These are phyloP conservation scores for Agonopterix arenella DNA, from an alignment of 2,888 invertebrate species.

Conservation along the genomic window DNA sequence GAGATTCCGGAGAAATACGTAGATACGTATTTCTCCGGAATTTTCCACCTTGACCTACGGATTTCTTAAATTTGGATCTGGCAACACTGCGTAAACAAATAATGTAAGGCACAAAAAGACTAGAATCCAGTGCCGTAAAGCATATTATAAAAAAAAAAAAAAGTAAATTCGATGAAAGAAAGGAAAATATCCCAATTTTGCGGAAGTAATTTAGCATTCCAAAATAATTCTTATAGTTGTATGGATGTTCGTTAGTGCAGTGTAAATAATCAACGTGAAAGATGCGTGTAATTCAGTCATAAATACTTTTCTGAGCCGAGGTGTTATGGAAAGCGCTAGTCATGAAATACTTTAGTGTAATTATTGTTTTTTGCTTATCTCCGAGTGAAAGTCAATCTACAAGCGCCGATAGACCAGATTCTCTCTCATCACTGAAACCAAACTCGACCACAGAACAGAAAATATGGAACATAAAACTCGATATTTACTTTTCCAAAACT, in stretches of 20 bases:
- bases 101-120: no score
- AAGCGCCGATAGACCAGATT: slow-evolving; percentile 40
- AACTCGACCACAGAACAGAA: slow-evolving; percentile 56
- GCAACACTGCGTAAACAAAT: no score
- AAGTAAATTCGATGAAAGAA: no score
- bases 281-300: slow-evolving; percentile 1
- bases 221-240: neutral
- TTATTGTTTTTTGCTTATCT: slow-evolving; percentile 54
- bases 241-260: neutral
- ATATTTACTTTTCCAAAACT: slow-evolving; percentile 61
- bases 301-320: neutral
- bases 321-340: slow-evolving; percentile 63
- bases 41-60: no score
- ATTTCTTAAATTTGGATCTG: no score
- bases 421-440: slow-evolving; percentile 36
- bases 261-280: neutral
- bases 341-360: slow-evolving; percentile 62
- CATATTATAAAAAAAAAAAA: no score
- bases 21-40: no score
- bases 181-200: neutral
- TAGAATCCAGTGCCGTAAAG: no score
- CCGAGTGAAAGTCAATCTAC: slow-evolving; percentile 43
- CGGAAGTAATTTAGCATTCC: neutral
- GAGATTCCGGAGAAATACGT: no score
- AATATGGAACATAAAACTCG: slow-evolving; percentile 63